Evolutionary conservation across 92 coral and sea anemone species (phyloP).

Genomic region (Hydrozoanthus gracilis): DNA sequence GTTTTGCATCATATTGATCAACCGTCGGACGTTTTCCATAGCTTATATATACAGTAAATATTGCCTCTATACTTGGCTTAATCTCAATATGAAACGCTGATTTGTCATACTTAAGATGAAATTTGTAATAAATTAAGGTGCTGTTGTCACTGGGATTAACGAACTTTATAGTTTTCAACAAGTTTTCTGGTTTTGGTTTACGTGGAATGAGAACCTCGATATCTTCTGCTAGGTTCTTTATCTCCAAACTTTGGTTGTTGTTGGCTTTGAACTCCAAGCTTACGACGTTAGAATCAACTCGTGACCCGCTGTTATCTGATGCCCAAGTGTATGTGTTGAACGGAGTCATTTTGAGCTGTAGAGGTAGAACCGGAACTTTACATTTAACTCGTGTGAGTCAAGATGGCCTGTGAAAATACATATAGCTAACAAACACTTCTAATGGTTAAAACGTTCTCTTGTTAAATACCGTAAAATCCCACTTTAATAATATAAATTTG

Average conservation of each 20-base stretch:
- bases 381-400: no score
- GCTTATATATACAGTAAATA: slow-evolving; percentile 56
- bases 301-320: background rate
- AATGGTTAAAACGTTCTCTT: no score
- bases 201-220: slow-evolving; percentile 23
- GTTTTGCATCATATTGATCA: slow-evolving; percentile 53
- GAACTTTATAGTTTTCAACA: background rate
- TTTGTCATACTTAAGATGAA: background rate
- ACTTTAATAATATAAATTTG: no score
- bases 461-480: no score
- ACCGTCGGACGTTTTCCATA: slow-evolving; percentile 61
- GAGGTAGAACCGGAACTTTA: background rate
- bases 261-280: background rate
- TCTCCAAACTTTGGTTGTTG: background rate
- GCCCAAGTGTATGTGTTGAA: slow-evolving; percentile 29
- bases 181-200: background rate
- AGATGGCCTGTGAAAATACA: no score
- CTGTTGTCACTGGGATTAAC: background rate
- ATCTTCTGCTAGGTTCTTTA: background rate
- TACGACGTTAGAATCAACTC: background rate
- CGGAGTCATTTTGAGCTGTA: slow-evolving; percentile 10
- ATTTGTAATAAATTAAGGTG: slow-evolving; percentile 3
- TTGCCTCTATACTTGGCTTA: slow-evolving; percentile 25
- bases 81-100: slow-evolving; percentile 28
- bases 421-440: no score